Base-by-base conservation (phyloP, 2,113 vertebrate genomes). In the Pangasianodon gigas region DNA sequence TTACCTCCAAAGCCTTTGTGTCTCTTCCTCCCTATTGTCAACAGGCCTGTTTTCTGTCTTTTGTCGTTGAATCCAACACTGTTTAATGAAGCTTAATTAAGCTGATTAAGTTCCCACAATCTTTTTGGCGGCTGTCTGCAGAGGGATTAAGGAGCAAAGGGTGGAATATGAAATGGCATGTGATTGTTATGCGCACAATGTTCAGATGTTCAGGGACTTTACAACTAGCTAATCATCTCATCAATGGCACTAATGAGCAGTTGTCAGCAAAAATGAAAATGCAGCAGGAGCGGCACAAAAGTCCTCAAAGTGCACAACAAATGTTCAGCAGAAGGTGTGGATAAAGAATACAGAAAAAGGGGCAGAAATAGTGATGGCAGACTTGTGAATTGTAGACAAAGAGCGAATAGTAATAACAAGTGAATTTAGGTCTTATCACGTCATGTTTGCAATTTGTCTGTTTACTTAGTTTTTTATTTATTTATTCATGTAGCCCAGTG, bases 131-230 rank as follows among this genome's bases (percentile, higher is more conserved):
- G 21, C 87, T 91, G 88, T 82, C 87, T 94, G 93, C 87, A 90
- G 95, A 93, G 93, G 93, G 92, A 95, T 95, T 95, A 94, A 91
- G 92, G 94, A 94, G 95, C 95, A 67, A 54, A 95, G 94, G 93
- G 95, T 95, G 94, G 94, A 95, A 96, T 96, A 97, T 97, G 95
- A 96, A 96, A 97, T 96, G 95, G 94, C 94, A 95, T 95, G 96
- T 97, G 96, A 97, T 97, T 98, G 97, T 96, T 97, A 97, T 97
- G 96, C 97, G 96, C 94, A 97, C 96, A 95, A 95, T 96, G 96
- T 97, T 37, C 96, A 97, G 96, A 96, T 96, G 96, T 96, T 97
- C 96, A 95, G 94, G 92, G 89, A 93, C 93, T 95, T 95, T n/a
- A 65, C 96, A 97, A 96, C 94, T 96, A 97, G 96, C 95, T 97